These are phyloP conservation scores for Neelides folsomi DNA, from an alignment of 2,888 invertebrate species.

Conservation along the genomic window DNA sequence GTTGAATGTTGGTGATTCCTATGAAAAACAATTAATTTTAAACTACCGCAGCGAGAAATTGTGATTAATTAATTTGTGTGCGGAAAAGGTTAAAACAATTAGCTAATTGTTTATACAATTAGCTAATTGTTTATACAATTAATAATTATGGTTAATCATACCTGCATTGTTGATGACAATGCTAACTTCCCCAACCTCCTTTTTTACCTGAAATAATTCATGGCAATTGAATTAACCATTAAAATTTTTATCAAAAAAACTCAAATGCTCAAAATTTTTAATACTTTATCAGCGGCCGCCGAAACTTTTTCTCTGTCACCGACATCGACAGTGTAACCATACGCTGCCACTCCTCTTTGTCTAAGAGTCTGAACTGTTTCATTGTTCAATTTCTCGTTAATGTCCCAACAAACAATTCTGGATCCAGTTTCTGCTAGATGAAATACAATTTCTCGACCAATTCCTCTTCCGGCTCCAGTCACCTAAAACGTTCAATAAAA, in stretches of 20 bases:
- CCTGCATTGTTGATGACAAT: conserved; percentile 70
- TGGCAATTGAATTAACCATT: conserved; percentile 1
- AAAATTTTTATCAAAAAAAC: too few species aligned
- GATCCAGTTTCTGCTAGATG: conserved; percentile 44
- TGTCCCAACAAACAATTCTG: conserved; percentile 53
- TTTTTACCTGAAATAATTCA: conserved; percentile 37
- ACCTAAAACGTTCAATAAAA: conserved; percentile 39
- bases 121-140: too few species aligned
- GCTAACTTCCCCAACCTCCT: conserved; percentile 46
- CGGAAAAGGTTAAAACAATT: too few species aligned
- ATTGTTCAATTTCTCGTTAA: conserved; percentile 44
- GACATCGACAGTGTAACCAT: conserved; percentile 46
- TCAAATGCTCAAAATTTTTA: too few species aligned
- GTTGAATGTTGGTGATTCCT: too few species aligned
- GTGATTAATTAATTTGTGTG: too few species aligned
- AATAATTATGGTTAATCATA: conserved; percentile 55
- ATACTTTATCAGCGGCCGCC: conserved; percentile 16
- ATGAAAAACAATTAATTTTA: too few species aligned
- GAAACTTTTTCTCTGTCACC: conserved; percentile 43
- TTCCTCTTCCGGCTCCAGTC: conserved; percentile 56
- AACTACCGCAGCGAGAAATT: too few species aligned
- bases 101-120: too few species aligned
- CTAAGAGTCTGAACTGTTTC: conserved; percentile 42
- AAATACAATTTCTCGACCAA: conserved; percentile 51
- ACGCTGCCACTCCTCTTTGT: conserved; percentile 42